phyloP scores from a whole-genome alignment of 1,140 invertebrate genomes.

The Venustaconcha ellipsiformis region DNA sequence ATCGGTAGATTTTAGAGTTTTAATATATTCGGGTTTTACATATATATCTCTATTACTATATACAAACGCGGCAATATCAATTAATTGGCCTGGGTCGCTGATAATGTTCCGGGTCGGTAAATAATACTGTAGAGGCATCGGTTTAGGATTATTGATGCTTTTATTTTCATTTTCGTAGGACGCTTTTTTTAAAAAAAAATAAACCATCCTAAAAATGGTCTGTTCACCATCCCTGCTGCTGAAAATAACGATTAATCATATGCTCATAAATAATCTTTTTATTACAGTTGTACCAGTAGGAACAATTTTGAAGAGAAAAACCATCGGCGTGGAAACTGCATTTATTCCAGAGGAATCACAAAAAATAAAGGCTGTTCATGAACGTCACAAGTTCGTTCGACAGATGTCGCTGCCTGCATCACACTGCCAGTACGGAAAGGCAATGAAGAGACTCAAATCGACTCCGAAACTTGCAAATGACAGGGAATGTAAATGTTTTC shows the following conservation, averaged over 20 bases:
- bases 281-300: slow-evolving; percentile 41
- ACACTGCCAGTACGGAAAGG: not conserved
- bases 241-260: not conserved
- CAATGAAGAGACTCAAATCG: slow-evolving; percentile 9
- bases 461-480: slow-evolving; percentile 1
- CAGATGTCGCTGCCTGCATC: slow-evolving; percentile 21
- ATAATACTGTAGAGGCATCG: too few species aligned
- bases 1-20: too few species aligned
- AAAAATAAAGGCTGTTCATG: slow-evolving; percentile 1
- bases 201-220: too few species aligned
- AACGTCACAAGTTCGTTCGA: slow-evolving; percentile 3
- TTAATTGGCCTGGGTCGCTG: too few species aligned
- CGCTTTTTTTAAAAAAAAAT: too few species aligned
- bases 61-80: too few species aligned
- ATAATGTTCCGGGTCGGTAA: too few species aligned
- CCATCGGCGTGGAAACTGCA: slow-evolving; percentile 39
- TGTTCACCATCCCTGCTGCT: too few species aligned
- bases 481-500: not conserved
- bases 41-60: too few species aligned
- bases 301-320: slow-evolving; percentile 30
- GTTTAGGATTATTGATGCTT: too few species aligned
- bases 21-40: too few species aligned
- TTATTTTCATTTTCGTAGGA: too few species aligned
- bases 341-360: slow-evolving; percentile 35
- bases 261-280: not conserved